Conservation (phyloP, 2,888 invertebrate species). For the Scotopteryx bipunctaria region DNA sequence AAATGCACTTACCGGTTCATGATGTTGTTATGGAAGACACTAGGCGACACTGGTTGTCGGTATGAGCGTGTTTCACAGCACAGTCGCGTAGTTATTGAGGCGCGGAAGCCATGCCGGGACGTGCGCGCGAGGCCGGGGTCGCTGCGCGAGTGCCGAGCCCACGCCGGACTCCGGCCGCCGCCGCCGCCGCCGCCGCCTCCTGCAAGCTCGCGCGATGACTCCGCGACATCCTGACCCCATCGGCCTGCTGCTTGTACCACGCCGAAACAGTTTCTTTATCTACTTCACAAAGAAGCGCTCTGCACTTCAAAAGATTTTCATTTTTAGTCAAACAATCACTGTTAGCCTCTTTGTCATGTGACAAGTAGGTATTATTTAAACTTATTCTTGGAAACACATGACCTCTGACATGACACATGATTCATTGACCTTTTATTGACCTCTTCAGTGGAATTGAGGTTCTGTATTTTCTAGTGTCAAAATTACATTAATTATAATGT, state of each 20-base stretch:
- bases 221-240: constrained; percentile 31
- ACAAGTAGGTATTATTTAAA: too few species aligned
- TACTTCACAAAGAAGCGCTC: not conserved
- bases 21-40: constrained; percentile 35
- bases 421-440: too few species aligned
- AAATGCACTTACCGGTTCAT: constrained; percentile 55
- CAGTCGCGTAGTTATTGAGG: constrained; percentile 51
- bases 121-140: constrained; percentile 65
- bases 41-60: constrained; percentile 35
- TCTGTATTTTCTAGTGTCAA: too few species aligned
- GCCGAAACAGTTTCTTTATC: not conserved
- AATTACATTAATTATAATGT: too few species aligned
- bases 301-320: too few species aligned
- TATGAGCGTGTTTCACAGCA: constrained; percentile 55
- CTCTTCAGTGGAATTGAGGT: too few species aligned
- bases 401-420: too few species aligned
- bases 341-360: too few species aligned
- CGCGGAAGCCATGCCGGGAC: constrained; percentile 58
- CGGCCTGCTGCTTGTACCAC: not conserved
- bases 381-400: too few species aligned
- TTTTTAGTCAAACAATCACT: too few species aligned
- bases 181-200: constrained; percentile 32
- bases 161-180: constrained; percentile 30
- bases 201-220: constrained; percentile 31
- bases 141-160: constrained; percentile 62